These are phyloP conservation scores for Osmoderma eremita DNA, from an alignment of 2,888 invertebrate genomes.

Conservation along the genomic window DNA sequence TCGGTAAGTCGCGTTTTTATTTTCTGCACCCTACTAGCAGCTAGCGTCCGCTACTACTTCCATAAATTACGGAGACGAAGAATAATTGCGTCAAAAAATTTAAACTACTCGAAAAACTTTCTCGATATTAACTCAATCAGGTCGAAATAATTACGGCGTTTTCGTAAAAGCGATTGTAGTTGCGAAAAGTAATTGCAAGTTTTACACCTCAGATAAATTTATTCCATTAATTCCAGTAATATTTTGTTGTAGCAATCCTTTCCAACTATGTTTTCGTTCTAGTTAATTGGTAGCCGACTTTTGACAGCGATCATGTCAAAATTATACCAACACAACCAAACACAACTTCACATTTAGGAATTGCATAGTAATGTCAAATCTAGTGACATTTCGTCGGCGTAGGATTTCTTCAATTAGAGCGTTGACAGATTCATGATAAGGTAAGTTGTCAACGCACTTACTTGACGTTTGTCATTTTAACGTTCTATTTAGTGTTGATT, in stretches of 20 bases:
- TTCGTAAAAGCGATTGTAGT: constrained; percentile 5
- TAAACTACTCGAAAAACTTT: constrained; percentile 16
- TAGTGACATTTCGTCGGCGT: too few species aligned
- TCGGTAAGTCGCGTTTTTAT: neutral
- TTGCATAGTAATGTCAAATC: too few species aligned
- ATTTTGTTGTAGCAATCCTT: neutral
- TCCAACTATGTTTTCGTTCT: neutral
- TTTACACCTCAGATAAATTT: constrained; percentile 27
- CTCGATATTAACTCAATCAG: constrained; percentile 19
- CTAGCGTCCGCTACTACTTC: neutral
- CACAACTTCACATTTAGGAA: too few species aligned
- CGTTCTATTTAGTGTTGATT: too few species aligned
- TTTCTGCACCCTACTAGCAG: neutral
- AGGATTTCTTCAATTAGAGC: too few species aligned
- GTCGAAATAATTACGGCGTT: constrained; percentile 10
- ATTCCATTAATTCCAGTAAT: constrained; percentile 25
- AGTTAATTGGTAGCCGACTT: neutral
- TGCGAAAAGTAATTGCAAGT: constrained; percentile 5
- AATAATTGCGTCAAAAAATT: constrained; percentile 18
- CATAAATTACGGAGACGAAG: constrained; percentile 4
- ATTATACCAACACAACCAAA: too few species aligned
- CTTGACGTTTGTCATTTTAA: too few species aligned
- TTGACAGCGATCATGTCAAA: too few species aligned
- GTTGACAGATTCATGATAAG: neutral
- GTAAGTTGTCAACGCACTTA: neutral